phyloP scores from a whole-genome alignment of 1,140 invertebrate genomes.

The Nymphalis io region DNA sequence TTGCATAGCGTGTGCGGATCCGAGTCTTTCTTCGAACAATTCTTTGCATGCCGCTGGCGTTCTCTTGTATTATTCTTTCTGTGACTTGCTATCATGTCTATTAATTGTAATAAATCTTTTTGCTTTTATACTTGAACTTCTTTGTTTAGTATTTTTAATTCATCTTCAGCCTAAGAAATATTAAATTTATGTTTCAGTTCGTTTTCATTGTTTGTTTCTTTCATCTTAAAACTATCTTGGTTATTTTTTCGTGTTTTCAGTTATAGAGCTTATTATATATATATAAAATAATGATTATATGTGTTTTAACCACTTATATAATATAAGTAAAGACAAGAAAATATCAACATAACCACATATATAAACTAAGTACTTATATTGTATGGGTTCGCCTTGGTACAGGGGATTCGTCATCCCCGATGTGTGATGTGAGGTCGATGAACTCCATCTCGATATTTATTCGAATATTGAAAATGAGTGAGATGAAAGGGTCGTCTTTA shows the following conservation, averaged over 20 bases:
- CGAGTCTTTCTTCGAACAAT: slow-evolving; percentile 49
- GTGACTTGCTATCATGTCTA: not conserved
- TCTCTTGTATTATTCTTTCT: slow-evolving; percentile 10
- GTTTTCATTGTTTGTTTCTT: too few species aligned
- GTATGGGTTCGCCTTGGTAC: not conserved
- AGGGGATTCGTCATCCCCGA: slow-evolving; percentile 15
- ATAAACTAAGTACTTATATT: not conserved
- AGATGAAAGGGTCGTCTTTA: not conserved
- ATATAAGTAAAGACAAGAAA: not conserved
- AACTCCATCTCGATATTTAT: slow-evolving; percentile 6
- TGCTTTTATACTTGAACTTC: not conserved
- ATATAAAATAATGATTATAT: too few species aligned
- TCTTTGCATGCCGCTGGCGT: slow-evolving; percentile 35
- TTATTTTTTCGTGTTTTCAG: too few species aligned
- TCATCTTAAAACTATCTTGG: too few species aligned
- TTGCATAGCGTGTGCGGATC: slow-evolving; percentile 51
- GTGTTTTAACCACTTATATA: too few species aligned
- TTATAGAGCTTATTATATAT: too few species aligned
- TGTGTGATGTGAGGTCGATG: slow-evolving; percentile 6
- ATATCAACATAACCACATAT: not conserved
- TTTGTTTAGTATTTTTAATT: not conserved
- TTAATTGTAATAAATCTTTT: slow-evolving; percentile 6
- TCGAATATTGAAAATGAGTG: not conserved
- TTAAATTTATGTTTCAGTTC: not conserved
- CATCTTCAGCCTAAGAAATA: not conserved